These are phyloP conservation scores for Scaeva pyrastri DNA, from an alignment of 2,888 invertebrate genomes.

Conservation along the genomic window DNA sequence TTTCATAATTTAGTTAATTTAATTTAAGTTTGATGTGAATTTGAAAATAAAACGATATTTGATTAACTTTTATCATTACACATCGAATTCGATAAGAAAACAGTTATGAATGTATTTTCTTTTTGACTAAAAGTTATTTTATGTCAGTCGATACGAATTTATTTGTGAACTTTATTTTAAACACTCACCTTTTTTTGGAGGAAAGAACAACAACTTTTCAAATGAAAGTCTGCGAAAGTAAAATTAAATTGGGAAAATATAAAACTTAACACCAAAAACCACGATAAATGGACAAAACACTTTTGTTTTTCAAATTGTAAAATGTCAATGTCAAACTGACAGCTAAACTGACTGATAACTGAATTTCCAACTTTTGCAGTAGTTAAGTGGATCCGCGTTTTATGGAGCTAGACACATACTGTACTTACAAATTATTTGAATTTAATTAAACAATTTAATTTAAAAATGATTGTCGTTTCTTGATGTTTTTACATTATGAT, in stretches of 20 bases:
- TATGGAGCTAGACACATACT: neutral
- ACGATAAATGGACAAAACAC: neutral
- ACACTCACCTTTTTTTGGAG: constrained; percentile 38
- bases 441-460: no score
- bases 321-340: constrained; percentile 32
- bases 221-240: constrained; percentile 25
- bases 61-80: neutral
- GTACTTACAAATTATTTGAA: no score
- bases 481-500: no score
- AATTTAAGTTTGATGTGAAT: neutral
- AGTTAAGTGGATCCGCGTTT: neutral
- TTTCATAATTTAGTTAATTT: neutral
- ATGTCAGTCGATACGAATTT: neutral
- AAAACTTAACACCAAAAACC: constrained; percentile 37
- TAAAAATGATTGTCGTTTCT: no score
- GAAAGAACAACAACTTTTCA: constrained; percentile 1
- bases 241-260: constrained; percentile 30
- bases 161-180: neutral
- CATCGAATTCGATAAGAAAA: neutral
- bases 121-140: neutral
- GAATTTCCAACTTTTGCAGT: neutral
- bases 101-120: neutral
- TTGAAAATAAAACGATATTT: neutral
- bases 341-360: neutral
- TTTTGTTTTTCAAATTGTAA: constrained; percentile 15